These are phyloP conservation scores for Caranx melampygus DNA, from an alignment of 2,113 vertebrate genomes.

Conservation along the genomic window DNA sequence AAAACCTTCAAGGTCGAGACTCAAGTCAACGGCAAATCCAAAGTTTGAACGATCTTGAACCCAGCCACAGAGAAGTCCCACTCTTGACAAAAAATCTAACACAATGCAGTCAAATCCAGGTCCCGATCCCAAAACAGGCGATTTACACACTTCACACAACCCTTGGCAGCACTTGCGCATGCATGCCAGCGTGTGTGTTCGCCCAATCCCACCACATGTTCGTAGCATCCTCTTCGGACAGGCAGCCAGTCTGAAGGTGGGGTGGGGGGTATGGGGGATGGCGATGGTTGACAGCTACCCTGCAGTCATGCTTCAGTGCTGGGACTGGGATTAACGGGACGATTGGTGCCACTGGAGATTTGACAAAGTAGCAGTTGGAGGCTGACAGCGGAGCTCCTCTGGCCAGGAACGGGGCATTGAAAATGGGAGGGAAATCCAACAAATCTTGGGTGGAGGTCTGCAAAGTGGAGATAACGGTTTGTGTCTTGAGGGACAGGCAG, in stretches of 20 bases:
- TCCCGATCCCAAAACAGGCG: conserved; percentile 39
- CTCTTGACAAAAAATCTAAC: conserved; percentile 9
- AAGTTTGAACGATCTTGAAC: conserved; percentile 21
- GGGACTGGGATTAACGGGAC: conserved; percentile 48
- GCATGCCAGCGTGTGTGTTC: conserved; percentile 45
- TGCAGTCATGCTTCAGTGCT: conserved; percentile 61
- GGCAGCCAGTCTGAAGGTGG: conserved; percentile 24
- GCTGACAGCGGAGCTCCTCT: conserved; percentile 37
- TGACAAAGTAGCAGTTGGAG: conserved; percentile 48
- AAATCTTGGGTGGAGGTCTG: conserved; percentile 70
- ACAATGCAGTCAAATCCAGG: conserved; percentile 45
- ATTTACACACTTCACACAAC: conserved; percentile 70
- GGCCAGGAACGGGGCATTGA: conserved; percentile 41
- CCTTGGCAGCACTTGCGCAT: conserved; percentile 41
- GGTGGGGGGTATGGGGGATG: not conserved
- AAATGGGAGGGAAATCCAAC: conserved; percentile 55
- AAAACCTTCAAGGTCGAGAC: conserved; percentile 28
- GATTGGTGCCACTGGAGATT: conserved; percentile 50
- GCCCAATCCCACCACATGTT: conserved; percentile 64
- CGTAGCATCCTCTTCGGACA: conserved; percentile 73
- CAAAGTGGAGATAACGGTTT: conserved; percentile 61
- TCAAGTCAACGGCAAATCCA: conserved; percentile 41
- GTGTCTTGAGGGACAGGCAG: conserved; percentile 42
- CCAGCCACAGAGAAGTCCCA: not conserved
- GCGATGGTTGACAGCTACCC: conserved; percentile 45